phyloP scores from a whole-genome alignment of 2,797 vertebrate genomes.

The Rhinella marina region DNA sequence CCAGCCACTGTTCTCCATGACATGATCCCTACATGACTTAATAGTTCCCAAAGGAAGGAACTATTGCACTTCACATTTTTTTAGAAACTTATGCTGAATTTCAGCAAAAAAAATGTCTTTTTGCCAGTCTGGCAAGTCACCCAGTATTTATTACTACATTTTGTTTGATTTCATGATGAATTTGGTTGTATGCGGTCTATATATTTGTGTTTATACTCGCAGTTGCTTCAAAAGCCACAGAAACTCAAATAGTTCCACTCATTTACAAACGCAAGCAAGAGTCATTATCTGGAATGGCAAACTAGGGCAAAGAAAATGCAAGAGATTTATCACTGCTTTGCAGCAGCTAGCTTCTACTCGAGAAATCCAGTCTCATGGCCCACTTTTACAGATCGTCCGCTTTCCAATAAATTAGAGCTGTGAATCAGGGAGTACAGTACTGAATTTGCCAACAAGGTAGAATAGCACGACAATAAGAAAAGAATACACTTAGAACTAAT shows the following conservation, averaged over 20 bases:
- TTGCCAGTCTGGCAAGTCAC: neutral
- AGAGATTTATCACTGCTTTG: constrained; percentile 44
- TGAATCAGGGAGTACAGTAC: neutral
- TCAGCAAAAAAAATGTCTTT: neutral
- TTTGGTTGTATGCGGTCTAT: neutral
- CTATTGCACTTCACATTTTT: neutral
- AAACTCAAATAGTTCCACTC: neutral
- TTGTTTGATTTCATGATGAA: neutral
- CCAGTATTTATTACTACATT: neutral
- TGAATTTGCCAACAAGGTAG: constrained; percentile 3
- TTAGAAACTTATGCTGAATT: neutral
- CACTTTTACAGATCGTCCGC: constrained; percentile 16
- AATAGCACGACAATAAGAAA: neutral
- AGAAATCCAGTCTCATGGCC: constrained; percentile 6
- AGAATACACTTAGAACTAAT: neutral
- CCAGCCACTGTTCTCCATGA: neutral
- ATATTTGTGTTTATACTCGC: neutral
- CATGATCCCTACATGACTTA: too few relatives aligned
- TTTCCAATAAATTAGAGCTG: neutral
- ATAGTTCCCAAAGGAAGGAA: too few relatives aligned
- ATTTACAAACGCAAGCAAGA: constrained; percentile 7
- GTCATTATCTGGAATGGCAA: constrained; percentile 30
- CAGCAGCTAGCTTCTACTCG: constrained; percentile 7
- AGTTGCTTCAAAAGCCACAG: neutral
- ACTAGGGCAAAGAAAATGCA: constrained; percentile 44